A percentile compares a stretch with the other conserved stretches of the same genome.
Evolutionary conservation across 2,113 vertebrate genomes (phyloP).

Genomic region (Percina caprodes): DNA sequence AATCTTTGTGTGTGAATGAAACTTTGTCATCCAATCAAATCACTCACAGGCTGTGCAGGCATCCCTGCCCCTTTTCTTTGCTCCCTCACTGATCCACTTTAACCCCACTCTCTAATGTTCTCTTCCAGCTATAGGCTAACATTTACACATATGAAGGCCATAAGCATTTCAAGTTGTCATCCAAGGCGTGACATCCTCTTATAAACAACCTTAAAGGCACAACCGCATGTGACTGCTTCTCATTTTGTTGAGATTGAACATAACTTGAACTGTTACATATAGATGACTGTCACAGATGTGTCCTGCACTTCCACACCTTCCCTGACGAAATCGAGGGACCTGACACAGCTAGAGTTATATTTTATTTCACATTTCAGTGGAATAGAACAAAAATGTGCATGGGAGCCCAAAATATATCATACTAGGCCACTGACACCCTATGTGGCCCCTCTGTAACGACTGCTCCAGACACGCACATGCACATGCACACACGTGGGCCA

Average conservation of each 20-base stretch:
- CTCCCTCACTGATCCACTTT: slow-evolving; percentile 21
- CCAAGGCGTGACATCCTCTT: slow-evolving; percentile 19
- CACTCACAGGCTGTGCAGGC: slow-evolving; percentile 33
- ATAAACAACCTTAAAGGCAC: slow-evolving; percentile 14
- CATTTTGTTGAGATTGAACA: slow-evolving; percentile 4
- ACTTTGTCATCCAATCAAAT: slow-evolving; percentile 68
- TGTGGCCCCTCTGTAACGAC: slow-evolving; percentile 72
- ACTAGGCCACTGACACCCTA: slow-evolving; percentile 56
- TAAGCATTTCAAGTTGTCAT: slow-evolving; percentile 25
- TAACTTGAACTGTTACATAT: not conserved
- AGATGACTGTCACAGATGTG: not conserved
- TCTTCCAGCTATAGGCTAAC: slow-evolving; percentile 4
- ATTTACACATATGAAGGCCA: slow-evolving; percentile 1
- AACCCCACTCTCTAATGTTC: slow-evolving; percentile 23
- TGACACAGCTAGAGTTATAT: slow-evolving; percentile 11
- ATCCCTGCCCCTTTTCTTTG: slow-evolving; percentile 60
- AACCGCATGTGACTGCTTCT: not conserved
- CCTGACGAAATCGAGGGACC: not conserved
- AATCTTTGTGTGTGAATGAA: slow-evolving; percentile 79
- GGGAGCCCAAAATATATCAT: slow-evolving; percentile 37
- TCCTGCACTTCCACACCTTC: not conserved
- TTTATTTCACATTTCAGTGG: slow-evolving; percentile 18
- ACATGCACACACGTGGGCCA: slow-evolving; percentile 60
- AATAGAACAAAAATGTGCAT: slow-evolving; percentile 22
- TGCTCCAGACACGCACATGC: slow-evolving; percentile 53